Evolutionary conservation across 2,797 vertebrate species (phyloP).

Genomic region (Chelon labrosus): DNA sequence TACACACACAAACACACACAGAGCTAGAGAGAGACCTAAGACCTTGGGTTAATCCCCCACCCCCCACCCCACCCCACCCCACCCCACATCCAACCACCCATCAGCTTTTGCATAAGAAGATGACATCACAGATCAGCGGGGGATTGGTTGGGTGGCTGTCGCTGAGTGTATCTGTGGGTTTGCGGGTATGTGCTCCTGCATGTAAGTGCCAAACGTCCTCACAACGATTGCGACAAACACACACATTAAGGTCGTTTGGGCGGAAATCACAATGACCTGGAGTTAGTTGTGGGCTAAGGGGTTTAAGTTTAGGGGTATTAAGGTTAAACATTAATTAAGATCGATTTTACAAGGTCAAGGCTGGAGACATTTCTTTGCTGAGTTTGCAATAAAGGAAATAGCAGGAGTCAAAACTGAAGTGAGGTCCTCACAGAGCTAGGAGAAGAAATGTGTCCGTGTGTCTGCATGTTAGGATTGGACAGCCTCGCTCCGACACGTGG

Average conservation of each 20-base stretch:
- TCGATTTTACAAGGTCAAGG: not conserved
- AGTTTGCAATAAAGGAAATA: not conserved
- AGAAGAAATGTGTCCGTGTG: conserved; percentile 24
- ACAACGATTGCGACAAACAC: not conserved
- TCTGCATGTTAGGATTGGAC: conserved; percentile 60
- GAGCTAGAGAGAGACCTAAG: conserved; percentile 62
- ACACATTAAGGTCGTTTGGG: not conserved
- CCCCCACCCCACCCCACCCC: not conserved
- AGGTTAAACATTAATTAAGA: too few relatives aligned
- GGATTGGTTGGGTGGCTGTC: conserved; percentile 67
- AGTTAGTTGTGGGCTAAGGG: not conserved
- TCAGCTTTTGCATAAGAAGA: conserved; percentile 80
- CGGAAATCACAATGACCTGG: not conserved
- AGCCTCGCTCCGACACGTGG: conserved; percentile 51
- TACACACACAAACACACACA: conserved; percentile 32
- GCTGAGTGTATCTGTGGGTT: conserved; percentile 37
- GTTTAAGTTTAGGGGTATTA: not conserved
- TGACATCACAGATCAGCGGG: conserved; percentile 78
- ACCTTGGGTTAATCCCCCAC: conserved; percentile 72
- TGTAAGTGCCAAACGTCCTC: conserved; percentile 26
- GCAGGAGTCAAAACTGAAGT: not conserved
- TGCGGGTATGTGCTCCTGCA: conserved; percentile 35
- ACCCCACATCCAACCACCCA: conserved; percentile 59
- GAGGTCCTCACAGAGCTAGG: conserved; percentile 13
- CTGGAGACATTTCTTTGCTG: not conserved